Base-by-base conservation (phyloP, 2,797 vertebrate genomes). In the Poecilia gillii region DNA sequence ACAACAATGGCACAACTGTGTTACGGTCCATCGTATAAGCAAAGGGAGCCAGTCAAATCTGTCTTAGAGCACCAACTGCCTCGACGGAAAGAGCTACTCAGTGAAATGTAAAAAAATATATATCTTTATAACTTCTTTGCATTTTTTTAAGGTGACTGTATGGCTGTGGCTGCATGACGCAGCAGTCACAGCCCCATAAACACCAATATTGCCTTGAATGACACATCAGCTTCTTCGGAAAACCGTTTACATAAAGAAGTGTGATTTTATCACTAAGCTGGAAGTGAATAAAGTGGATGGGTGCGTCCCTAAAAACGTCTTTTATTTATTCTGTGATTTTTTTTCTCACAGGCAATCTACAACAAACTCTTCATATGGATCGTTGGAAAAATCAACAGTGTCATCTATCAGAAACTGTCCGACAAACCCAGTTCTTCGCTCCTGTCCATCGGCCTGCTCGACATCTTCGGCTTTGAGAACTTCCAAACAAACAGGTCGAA, bases 381-480 rank as follows among this genome's bases (percentile, higher is more conserved):
- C 0, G 97, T 98, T 77, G 94, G 88, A 77, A 99, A 97, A 90
- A 97, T 99, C 87, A 99, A 99, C 85, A 83, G 86, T 6, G 95
- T 96, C 16, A 98, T 97, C 93, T 94, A 94, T 79, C 96, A 94
- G 4, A 92, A 87, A 11, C 0, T 94, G 14, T 78, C 82, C 28
- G 90, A 91, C 59, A 89, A 88, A 53, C 46, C 91, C 53, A 93
- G 91, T 85, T 83, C 86, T 28, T 87, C 80, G 4, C 88, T 36
- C 74, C 94, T 95, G 36, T 96, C 97, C 87, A 96, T 98, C 6
- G 98, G 98, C 36, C 94, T 99, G 68, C 91, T 99, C 33, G 98
- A 99, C 68, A 99, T 99, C 90, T 99, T 99, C 87, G 98, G 98
- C 77, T 99, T 99, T 93, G 98, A 99, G 95, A 98, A 99, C 90